These are phyloP conservation scores for Daubentonia madagascariensis DNA, from an alignment of 2,113 vertebrate genomes.

Conservation along the genomic window DNA sequence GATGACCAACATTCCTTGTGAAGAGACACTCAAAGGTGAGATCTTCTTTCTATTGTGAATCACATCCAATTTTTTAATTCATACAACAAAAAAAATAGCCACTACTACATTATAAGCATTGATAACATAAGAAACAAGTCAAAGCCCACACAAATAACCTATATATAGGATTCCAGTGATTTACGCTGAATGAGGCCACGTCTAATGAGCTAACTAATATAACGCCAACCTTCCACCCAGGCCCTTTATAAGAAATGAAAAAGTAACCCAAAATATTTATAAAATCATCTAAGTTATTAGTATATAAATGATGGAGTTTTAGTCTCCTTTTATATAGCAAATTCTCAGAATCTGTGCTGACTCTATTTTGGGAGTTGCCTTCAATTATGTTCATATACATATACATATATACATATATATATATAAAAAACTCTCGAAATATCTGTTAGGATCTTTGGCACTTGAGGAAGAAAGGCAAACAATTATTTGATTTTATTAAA, in stretches of 20 bases:
- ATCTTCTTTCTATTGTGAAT: neutral
- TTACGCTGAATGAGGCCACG: neutral
- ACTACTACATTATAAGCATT: neutral
- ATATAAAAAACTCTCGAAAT: no score
- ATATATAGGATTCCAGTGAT: neutral
- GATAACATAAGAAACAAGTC: neutral
- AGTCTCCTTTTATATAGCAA: neutral
- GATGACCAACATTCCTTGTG: neutral
- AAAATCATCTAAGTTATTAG: neutral
- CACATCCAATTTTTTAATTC: neutral
- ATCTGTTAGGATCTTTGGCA: neutral
- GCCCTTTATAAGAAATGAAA: neutral
- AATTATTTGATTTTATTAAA: neutral
- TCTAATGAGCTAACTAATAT: neutral
- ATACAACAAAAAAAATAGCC: neutral
- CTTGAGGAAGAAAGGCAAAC: neutral
- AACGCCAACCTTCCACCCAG: neutral
- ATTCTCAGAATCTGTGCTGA: neutral
- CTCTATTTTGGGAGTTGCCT: neutral
- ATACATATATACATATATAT: no score
- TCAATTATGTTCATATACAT: neutral
- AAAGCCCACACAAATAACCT: neutral
- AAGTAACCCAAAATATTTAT: neutral
- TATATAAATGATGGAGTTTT: neutral
- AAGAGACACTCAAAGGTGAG: neutral